A percentile compares a stretch with the other conserved stretches of the same genome.
Conservation (phyloP, 2,888 invertebrate species). For the Drosophila siamana region DNA sequence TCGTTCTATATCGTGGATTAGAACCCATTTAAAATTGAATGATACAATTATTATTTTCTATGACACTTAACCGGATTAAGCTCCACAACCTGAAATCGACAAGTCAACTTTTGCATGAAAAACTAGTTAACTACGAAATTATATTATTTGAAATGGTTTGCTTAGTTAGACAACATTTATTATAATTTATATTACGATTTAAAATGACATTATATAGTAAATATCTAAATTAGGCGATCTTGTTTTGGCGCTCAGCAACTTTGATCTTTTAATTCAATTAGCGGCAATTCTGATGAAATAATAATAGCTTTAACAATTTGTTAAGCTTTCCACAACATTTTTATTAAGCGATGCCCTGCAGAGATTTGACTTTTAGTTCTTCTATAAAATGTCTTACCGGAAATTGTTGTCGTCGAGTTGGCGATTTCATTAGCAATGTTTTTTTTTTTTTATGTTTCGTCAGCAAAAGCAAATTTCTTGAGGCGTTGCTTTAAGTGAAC, state of each 20-base stretch:
- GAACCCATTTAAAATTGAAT: no score
- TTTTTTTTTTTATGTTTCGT: not conserved
- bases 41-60: no score
- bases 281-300: slow-evolving; percentile 5
- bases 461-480: slow-evolving; percentile 29
- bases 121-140: no score
- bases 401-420: slow-evolving; percentile 29
- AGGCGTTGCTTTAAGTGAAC: not conserved
- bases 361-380: slow-evolving; percentile 4
- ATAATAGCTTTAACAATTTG: not conserved
- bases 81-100: no score
- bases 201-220: not conserved
- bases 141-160: no score
- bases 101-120: no score
- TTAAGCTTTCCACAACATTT: slow-evolving; percentile 1
- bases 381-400: slow-evolving; percentile 20
- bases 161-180: no score
- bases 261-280: slow-evolving; percentile 12
- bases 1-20: no score
- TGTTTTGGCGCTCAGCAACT: not conserved
- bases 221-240: not conserved
- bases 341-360: slow-evolving; percentile 1
- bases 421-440: slow-evolving; percentile 37
- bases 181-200: not conserved
- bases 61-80: no score